phyloP scores from a whole-genome alignment of 2,888 invertebrate genomes.

The Encarsia formosa region DNA sequence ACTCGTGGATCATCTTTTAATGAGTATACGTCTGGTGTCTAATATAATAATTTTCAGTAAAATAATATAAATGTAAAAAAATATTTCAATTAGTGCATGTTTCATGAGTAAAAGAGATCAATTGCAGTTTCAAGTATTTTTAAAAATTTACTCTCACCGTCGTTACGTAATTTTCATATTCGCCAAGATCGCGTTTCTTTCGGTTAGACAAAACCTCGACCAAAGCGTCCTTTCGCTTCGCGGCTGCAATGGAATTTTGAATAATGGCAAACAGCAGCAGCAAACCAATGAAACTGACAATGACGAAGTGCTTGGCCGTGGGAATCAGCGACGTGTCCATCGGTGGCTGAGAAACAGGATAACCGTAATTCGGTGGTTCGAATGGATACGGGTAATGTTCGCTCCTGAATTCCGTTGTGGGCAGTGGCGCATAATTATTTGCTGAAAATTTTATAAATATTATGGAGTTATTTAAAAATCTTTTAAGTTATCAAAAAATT shows the following conservation, averaged over 20 bases:
- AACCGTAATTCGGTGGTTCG: constrained; percentile 31
- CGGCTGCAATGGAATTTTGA: constrained; percentile 43
- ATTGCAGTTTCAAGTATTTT: too few relatives aligned
- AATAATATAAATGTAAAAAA: too few relatives aligned
- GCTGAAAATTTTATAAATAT: constrained; percentile 1
- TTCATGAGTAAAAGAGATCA: too few relatives aligned
- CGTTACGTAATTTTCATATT: background rate
- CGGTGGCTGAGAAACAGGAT: constrained; percentile 27
- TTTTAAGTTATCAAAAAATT: too few relatives aligned
- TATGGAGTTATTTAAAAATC: too few relatives aligned
- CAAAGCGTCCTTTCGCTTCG: constrained; percentile 41
- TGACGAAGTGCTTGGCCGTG: constrained; percentile 42
- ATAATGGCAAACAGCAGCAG: constrained; percentile 46
- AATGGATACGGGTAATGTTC: constrained; percentile 34
- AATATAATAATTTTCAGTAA: too few relatives aligned
- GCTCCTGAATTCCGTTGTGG: constrained; percentile 29
- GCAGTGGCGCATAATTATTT: constrained; percentile 10
- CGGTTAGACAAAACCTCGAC: constrained; percentile 41
- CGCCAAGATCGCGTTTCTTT: constrained; percentile 39
- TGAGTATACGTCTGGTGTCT: constrained; percentile 43
- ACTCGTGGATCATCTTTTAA: constrained; percentile 42
- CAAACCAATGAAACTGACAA: constrained; percentile 48
- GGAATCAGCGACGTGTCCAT: constrained; percentile 36
- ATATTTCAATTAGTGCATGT: too few relatives aligned
- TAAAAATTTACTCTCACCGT: too few relatives aligned